phyloP scores from a whole-genome alignment of 1,140 invertebrate species.

The Ips typographus region DNA sequence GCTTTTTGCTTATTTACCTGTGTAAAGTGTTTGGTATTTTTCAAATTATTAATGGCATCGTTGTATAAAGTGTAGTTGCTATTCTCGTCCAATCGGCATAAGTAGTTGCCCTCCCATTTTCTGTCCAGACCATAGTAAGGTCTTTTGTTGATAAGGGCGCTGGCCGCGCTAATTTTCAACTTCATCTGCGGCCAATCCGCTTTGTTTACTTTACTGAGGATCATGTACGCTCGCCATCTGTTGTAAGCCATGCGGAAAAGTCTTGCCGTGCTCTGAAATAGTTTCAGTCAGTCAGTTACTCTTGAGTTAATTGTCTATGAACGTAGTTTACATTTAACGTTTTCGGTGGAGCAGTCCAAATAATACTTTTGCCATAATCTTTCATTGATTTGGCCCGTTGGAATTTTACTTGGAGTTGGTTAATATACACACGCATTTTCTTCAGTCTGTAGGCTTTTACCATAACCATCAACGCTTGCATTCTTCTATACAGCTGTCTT shows the following conservation, averaged over 20 bases:
- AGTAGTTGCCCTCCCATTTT: slow-evolving; percentile 91
- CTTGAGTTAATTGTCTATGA: neutral
- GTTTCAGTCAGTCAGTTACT: neutral
- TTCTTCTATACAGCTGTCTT: slow-evolving; percentile 75
- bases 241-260: slow-evolving; percentile 52
- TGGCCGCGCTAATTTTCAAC: slow-evolving; percentile 76
- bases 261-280: slow-evolving; percentile 20
- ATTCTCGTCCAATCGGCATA: slow-evolving; percentile 77
- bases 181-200: slow-evolving; percentile 86
- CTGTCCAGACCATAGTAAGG: slow-evolving; percentile 79
- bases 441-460: slow-evolving; percentile 83
- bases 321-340: slow-evolving; percentile 44
- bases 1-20: slow-evolving; percentile 42
- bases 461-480: slow-evolving; percentile 83
- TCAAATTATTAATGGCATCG: slow-evolving; percentile 68
- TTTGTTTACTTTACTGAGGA: slow-evolving; percentile 76
- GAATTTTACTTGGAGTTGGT: slow-evolving; percentile 66
- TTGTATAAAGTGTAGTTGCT: slow-evolving; percentile 69
- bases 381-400: slow-evolving; percentile 57
- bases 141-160: slow-evolving; percentile 73
- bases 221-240: slow-evolving; percentile 87
- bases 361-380: slow-evolving; percentile 77
- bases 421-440: slow-evolving; percentile 80
- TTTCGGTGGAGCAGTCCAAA: slow-evolving; percentile 79
- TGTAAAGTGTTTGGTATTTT: slow-evolving; percentile 71